Percentiles rank a stretch among this genome's conserved stretches.
These are phyloP conservation scores for Pelodiscus sinensis DNA, from an alignment of 2,113 vertebrate genomes.

Conservation along the genomic window DNA sequence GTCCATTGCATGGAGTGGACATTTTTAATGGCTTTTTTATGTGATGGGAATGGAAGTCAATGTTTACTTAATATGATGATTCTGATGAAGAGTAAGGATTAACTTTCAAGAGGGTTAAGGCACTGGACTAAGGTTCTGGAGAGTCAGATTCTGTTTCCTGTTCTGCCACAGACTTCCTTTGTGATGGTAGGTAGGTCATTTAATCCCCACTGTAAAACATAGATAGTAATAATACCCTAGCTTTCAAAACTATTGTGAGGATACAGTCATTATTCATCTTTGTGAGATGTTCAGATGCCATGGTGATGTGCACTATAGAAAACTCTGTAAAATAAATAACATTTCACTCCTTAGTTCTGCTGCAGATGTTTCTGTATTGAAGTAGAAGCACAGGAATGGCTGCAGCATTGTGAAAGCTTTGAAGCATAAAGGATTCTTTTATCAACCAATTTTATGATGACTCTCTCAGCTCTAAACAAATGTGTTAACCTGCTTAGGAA, in stretches of 20 bases:
- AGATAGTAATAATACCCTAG: slow-evolving; percentile 4
- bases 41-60: neutral
- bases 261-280: slow-evolving; percentile 31
- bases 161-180: neutral
- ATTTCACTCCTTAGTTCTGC: neutral
- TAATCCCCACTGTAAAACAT: neutral
- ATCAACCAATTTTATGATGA: neutral
- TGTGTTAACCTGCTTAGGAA: slow-evolving; percentile 47
- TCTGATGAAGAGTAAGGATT: neutral
- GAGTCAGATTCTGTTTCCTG: neutral
- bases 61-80: neutral
- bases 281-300: neutral
- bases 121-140: neutral
- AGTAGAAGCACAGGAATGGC: neutral
- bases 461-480: slow-evolving; percentile 23
- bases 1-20: too few species aligned
- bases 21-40: neutral
- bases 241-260: neutral
- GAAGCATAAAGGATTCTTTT: slow-evolving; percentile 39
- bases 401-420: neutral
- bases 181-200: neutral
- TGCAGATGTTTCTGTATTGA: neutral
- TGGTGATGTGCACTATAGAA: neutral
- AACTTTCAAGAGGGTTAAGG: neutral
- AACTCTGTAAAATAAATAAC: neutral